These are phyloP conservation scores for Leucosticte australis DNA, from an alignment of 2,113 vertebrate species.

Conservation along the genomic window DNA sequence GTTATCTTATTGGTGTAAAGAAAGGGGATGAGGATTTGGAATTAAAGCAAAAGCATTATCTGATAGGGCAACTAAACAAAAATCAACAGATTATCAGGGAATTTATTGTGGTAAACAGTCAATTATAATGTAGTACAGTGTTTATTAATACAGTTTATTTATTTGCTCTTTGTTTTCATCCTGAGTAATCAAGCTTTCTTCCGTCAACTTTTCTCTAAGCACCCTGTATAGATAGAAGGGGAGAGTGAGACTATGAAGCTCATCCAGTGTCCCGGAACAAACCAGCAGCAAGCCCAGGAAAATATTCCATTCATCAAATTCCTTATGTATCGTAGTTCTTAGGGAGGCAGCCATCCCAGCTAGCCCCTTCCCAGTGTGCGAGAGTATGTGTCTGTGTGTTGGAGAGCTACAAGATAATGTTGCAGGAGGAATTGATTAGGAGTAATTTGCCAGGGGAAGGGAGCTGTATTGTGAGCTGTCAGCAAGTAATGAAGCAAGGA, in stretches of 20 bases:
- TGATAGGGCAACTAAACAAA: background rate
- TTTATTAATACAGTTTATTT: background rate
- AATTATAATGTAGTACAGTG: background rate
- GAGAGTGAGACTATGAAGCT: background rate
- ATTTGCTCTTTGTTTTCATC: background rate
- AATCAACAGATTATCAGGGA: background rate
- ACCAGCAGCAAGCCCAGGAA: background rate
- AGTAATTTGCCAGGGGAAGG: constrained; percentile 71
- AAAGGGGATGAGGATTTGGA: background rate
- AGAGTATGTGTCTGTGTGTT: background rate
- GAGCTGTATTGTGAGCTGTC: constrained; percentile 68
- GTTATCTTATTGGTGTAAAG: background rate
- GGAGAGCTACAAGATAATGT: constrained; percentile 40
- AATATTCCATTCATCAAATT: background rate
- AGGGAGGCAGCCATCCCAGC: background rate
- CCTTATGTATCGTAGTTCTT: background rate
- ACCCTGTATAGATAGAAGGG: background rate
- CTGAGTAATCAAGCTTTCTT: background rate
- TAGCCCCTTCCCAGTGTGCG: rapidly evolving
- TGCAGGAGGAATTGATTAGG: constrained; percentile 75
- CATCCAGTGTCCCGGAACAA: background rate
- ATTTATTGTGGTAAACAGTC: background rate
- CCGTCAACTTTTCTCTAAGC: background rate
- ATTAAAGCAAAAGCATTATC: background rate
- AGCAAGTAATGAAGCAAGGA: constrained; percentile 78